Base-by-base conservation (phyloP, 2,797 vertebrate genomes). In the Thamnophis elegans region DNA sequence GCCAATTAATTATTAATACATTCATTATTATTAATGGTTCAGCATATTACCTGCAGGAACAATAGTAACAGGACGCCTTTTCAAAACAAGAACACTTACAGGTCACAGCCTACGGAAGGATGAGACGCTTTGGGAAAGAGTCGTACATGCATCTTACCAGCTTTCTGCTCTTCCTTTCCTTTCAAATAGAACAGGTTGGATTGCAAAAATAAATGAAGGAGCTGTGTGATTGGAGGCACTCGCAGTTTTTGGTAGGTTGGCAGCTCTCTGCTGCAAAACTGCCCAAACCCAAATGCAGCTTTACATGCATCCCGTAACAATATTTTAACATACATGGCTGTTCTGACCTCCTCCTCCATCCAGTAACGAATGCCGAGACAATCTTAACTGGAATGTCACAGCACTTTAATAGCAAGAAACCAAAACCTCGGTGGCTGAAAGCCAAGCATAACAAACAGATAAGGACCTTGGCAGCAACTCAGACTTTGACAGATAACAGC, bases 11-110 rank as follows among this genome's bases (percentile, higher is more conserved):
- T 89, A 93, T 93, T 93, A 89, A 93, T 62, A 91, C 56, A 32
- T 93, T 93, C 90, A 89, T 93, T 89, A 93, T 93, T 93, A 93
- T 93, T 93, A 89, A 93, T 91, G 86, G 51, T 90, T 90, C 89
- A 1, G 0, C 85, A 55, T 47, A 56, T 9, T 82, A 89, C n/a
- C 60, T 58, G 73, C 4, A 26, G 36, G 9, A 94, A 94, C 78
- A 88, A 82, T 86, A 60, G 89, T 92, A 92, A 92, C 53, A 94
- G 87, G 86, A 92, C 91, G 54, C 58, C 88, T 94, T 87, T 93
- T 55, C 8, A 53, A 92, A 87, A 95, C 90, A 59, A 91, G 0
- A 88, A 85, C 1, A 60, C 92, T 92, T 91, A 16, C 89, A 62
- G 9, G 78, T 88, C 65, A 88, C 26, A 65, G 47, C 16, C 32